Percentiles rank a stretch among this genome's conserved stretches.
These are phyloP conservation scores for Scaptomyza tumidula DNA, from an alignment of 2,888 invertebrate genomes.

Conservation along the genomic window DNA sequence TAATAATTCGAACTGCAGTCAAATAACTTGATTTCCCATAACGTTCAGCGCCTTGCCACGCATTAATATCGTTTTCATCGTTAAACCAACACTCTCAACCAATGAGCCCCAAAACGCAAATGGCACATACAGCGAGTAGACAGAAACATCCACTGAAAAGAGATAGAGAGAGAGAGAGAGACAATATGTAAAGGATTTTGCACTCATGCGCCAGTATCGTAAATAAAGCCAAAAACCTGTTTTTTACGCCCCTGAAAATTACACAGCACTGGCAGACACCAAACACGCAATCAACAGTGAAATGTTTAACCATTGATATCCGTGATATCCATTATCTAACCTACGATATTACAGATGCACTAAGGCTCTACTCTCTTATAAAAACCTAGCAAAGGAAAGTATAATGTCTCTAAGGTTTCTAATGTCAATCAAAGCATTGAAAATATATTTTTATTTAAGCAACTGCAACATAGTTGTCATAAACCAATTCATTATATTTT, in stretches of 20 bases:
- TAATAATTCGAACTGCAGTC: constrained; percentile 76
- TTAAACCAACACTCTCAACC: constrained; percentile 28
- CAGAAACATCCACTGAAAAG: not conserved
- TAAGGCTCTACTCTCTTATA: too few relatives aligned
- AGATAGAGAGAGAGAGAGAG: not conserved
- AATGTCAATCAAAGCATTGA: not conserved
- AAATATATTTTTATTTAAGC: not conserved
- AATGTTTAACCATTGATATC: too few relatives aligned
- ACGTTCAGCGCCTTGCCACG: constrained; percentile 43
- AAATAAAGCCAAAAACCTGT: constrained; percentile 30
- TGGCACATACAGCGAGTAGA: not conserved
- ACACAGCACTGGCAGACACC: constrained; percentile 6
- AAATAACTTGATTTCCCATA: constrained; percentile 72
- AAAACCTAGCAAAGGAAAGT: too few relatives aligned
- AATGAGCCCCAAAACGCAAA: not conserved
- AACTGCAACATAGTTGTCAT: too few relatives aligned
- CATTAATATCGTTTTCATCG: constrained; percentile 66
- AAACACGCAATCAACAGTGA: constrained; percentile 2
- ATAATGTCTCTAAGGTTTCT: too few relatives aligned
- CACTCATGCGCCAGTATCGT: constrained; percentile 44
- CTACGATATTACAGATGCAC: too few relatives aligned
- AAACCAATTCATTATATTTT: too few relatives aligned
- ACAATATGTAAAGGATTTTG: not conserved
- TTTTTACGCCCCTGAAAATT: constrained; percentile 37
- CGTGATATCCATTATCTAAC: too few relatives aligned